Conservation (phyloP, 2,113 vertebrate genomes). For the Collichthys lucidus region DNA sequence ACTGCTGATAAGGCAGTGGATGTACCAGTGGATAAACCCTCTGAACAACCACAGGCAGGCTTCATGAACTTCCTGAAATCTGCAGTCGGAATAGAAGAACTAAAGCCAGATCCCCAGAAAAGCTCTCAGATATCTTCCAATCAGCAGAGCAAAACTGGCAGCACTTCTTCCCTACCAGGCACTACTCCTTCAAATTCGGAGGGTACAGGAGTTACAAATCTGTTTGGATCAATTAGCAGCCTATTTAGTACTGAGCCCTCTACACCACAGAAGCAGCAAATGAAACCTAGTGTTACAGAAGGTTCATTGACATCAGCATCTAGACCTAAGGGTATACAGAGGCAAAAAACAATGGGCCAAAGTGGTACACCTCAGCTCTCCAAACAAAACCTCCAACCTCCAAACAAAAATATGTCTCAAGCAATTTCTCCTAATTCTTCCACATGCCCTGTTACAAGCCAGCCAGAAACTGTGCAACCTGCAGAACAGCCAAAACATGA, state of each 20-base stretch:
- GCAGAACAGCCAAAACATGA: conserved; percentile 76
- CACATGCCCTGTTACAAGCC: conserved; percentile 31
- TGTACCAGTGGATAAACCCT: conserved; percentile 56
- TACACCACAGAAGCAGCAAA: conserved; percentile 73
- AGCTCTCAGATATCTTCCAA: conserved; percentile 65
- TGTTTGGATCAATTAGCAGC: conserved; percentile 89
- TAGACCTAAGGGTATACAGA: conserved; percentile 72
- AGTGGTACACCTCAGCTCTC: conserved; percentile 27
- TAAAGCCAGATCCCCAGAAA: conserved; percentile 76
- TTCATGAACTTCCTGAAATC: conserved; percentile 91
- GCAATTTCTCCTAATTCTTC: conserved; percentile 46
- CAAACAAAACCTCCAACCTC: conserved; percentile 41
- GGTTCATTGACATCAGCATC: conserved; percentile 52
- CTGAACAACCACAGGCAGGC: conserved; percentile 83
- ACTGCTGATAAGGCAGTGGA: conserved; percentile 40
- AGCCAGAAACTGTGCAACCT: conserved; percentile 56
- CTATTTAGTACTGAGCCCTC: conserved; percentile 86
- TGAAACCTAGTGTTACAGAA: conserved; percentile 71
- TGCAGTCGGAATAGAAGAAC: conserved; percentile 83
- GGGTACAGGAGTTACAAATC: conserved; percentile 81
- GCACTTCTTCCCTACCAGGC: conserved; percentile 53
- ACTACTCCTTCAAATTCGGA: conserved; percentile 82
- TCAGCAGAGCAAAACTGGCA: conserved; percentile 69
- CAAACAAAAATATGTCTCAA: conserved; percentile 71
- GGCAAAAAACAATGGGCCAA: conserved; percentile 73